Base-by-base conservation (phyloP, 1,140 invertebrate species). In the Trypoxylus dichotomus region DNA sequence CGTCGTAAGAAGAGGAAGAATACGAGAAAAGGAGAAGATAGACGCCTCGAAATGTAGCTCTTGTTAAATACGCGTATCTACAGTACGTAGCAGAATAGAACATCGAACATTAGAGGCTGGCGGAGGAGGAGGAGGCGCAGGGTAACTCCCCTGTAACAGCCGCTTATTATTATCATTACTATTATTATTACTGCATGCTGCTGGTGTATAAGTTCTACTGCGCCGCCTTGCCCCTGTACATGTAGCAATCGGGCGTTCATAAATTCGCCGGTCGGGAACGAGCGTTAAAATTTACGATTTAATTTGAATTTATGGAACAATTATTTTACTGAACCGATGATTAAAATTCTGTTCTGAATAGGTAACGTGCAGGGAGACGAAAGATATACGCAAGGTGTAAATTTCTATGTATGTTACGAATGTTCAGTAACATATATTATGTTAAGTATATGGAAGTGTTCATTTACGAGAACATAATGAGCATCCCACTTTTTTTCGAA, bases 291-390 rank as follows among this genome's bases (percentile, higher is more conserved):
- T 68, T 68, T 68, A 68, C 60, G 60, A 68, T 68, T 68, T 68
- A 68, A 68, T 68, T 68, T 68, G 60, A 68, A 68, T 68, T 68
- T 68, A 68, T 68, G 21, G 27, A 27, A 68, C 60, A 68, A 68
- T 68, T 68, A 68, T 68, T 68, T 68, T 68, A n/a, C 60, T 25
- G 8, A 25, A 24, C 24, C 24, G 60, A 68, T 68, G 60, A 68
- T 68, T 68, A 68, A 68, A 68, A 68, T 29, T 68, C 19, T 19
- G 47, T 37, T 37, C 32, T 8, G 32, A 5, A 37, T 37, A 37
- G 32, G 32, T 37, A 37, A 37, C 32, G 32, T 37, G 32, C 10
- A 37, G 3, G 32, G 10, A 37, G 32, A 8, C 10, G 10, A 37
- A 37, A 37, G 5, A 37, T 5, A 8, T 37, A 37, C 1, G 32